Evolutionary conservation across 92 coral and sea anemone species (phyloP).

Genomic region (Ricordea florida): DNA sequence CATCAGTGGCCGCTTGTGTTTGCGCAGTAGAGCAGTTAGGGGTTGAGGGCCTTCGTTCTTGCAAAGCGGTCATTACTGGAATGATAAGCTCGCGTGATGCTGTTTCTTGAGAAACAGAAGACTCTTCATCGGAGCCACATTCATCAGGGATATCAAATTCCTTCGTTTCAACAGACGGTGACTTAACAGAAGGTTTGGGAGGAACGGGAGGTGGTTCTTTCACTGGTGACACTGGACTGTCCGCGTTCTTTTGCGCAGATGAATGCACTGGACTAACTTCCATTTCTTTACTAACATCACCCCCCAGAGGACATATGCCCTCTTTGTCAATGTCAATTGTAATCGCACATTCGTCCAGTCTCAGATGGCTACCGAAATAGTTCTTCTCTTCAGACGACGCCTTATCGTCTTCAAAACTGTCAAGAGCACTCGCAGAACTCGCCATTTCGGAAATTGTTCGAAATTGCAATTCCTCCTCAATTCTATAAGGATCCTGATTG

Average conservation of each 20-base stretch:
- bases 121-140: not conserved
- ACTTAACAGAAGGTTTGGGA: not conserved
- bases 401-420: not conserved
- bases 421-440: not conserved
- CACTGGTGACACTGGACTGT: not conserved
- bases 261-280: conserved; percentile 12
- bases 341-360: not conserved
- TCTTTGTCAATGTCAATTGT: not conserved
- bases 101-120: not conserved
- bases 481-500: conserved; percentile 2
- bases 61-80: conserved; percentile 36
- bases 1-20: not conserved
- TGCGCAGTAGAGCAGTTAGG: conserved; percentile 29
- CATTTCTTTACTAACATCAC: not conserved
- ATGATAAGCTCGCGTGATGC: conserved; percentile 30
- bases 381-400: not conserved
- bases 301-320: not conserved
- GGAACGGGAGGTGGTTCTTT: not conserved
- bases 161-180: conserved; percentile 13
- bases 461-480: not conserved
- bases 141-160: not conserved
- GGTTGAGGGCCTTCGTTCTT: conserved; percentile 37
- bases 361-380: not conserved
- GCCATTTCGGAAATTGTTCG: not conserved
- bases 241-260: not conserved